A percentile compares a stretch with the other conserved stretches of the same genome.
Conservation (phyloP, 2,797 vertebrate species). For the Lates japonicus region DNA sequence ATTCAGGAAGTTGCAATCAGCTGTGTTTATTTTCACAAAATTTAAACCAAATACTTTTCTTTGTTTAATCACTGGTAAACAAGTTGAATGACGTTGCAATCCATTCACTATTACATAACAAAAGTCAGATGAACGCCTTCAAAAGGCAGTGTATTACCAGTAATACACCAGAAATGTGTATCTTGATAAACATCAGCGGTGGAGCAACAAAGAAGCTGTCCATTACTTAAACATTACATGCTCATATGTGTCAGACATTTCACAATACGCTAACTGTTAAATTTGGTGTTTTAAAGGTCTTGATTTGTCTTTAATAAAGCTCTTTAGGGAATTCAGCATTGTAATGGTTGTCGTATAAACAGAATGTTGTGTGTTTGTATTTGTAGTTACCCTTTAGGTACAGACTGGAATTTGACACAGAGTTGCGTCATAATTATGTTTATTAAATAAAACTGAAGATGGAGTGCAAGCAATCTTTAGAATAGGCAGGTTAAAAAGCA, state of each 20-base stretch:
- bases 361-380: background rate
- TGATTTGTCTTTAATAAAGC: conserved; percentile 83
- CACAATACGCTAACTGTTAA: conserved; percentile 7
- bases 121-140: background rate
- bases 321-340: background rate
- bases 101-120: too few species aligned
- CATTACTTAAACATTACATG: conserved; percentile 35
- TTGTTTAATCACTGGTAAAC: background rate
- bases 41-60: background rate
- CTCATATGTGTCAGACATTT: conserved; percentile 8
- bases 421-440: conserved; percentile 19
- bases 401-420: background rate
- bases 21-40: background rate
- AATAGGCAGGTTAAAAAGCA: conserved; percentile 71
- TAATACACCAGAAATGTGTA: background rate
- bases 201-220: rapidly evolving
- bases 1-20: background rate
- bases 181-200: background rate
- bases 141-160: background rate
- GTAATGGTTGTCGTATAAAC: background rate
- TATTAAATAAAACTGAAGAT: conserved; percentile 52
- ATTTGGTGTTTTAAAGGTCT: background rate
- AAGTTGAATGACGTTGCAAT: background rate
- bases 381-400: background rate
- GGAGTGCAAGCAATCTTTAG: conserved; percentile 62